Base-by-base conservation (phyloP, 2,888 invertebrate genomes). In the Trichopria drosophilae region DNA sequence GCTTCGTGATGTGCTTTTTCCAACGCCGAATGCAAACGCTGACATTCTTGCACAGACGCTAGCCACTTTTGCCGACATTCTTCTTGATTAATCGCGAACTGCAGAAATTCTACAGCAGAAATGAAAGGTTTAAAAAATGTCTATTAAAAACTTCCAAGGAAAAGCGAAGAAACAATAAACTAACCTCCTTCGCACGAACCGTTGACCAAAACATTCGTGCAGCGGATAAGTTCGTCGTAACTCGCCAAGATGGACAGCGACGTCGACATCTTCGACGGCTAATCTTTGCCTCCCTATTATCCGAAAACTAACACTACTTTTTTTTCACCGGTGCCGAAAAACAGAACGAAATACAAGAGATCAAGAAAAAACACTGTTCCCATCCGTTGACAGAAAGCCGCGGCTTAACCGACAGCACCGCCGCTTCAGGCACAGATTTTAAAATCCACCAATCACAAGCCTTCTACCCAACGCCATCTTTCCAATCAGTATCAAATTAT, bases 81-180 rank as follows among this genome's bases (percentile, higher is more conserved):
- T 69, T 89, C 87, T 69, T 87, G 86, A 64, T 86, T 82, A 61
- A 84, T 82, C 2, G 86, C 80, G 66, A 90, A 88, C 53, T 83
- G 82, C 34, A 86, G 71, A 68, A 92, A 89, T 76, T 87, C 90
- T 90, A 63, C 1, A 55, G 67, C 24, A 20, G 44, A 9, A 24
- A 24, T 24, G 10, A 9, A 9, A 9, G 6, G 6, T 24, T 24
- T 9, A 24, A 9, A 24, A 18, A 12, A 7, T 18, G 3, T 2
- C n/a, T 35, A 16, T 18, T 16, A 10, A 16, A 6, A 35, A 26
- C n/a, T 26, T 26, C n/a, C n/a, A 10, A n/a, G n/a, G 9, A 26
- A 26, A 2, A 26, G 26, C 26, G n/a, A 26, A 10, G 26, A 26
- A n/a, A 9, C 2, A 10, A n/a, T n/a, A 12, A 61, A 76, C 81